Conservation (phyloP, 1,140 invertebrate genomes). For the Stenopsyche tienmushanensis region DNA sequence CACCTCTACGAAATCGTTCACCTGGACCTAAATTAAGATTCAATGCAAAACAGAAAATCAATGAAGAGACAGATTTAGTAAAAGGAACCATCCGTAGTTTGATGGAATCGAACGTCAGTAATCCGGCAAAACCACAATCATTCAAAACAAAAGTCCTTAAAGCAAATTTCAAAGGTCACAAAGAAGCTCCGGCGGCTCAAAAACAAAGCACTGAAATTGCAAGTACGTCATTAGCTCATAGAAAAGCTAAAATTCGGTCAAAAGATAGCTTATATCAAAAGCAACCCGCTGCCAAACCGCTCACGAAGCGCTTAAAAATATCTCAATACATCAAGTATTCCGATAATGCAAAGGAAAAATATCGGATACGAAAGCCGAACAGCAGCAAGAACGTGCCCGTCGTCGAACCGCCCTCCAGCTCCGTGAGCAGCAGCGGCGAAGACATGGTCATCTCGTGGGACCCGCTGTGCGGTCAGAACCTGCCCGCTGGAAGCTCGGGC, state of each 20-base stretch:
- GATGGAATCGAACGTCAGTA: slow-evolving; percentile 30
- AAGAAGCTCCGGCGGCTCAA: slow-evolving; percentile 8
- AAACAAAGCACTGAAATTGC: slow-evolving; percentile 8
- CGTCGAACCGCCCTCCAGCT: slow-evolving; percentile 4
- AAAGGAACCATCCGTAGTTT: slow-evolving; percentile 24
- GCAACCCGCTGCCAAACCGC: slow-evolving; percentile 30
- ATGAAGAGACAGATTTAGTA: slow-evolving; percentile 17
- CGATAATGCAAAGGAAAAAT: slow-evolving; percentile 37
- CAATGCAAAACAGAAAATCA: slow-evolving; percentile 25
- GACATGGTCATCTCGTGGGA: slow-evolving; percentile 14
- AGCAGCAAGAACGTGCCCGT: not conserved
- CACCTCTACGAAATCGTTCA: slow-evolving; percentile 18
- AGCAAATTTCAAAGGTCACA: slow-evolving; percentile 15
- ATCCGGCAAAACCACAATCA: slow-evolving; percentile 19
- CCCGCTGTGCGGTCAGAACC: not conserved
- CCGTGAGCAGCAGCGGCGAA: slow-evolving; percentile 16
- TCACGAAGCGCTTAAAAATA: slow-evolving; percentile 32
- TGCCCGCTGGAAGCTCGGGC: not conserved
- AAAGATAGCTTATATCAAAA: slow-evolving; percentile 37
- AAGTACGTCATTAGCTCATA: slow-evolving; percentile 10
- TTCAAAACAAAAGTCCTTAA: slow-evolving; percentile 25
- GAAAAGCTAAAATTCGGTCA: slow-evolving; percentile 13
- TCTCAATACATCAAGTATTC: slow-evolving; percentile 38
- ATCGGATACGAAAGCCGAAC: slow-evolving; percentile 24
- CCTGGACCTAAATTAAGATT: slow-evolving; percentile 25